Conservation (phyloP, 2,888 invertebrate genomes). For the Cantharis rustica region DNA sequence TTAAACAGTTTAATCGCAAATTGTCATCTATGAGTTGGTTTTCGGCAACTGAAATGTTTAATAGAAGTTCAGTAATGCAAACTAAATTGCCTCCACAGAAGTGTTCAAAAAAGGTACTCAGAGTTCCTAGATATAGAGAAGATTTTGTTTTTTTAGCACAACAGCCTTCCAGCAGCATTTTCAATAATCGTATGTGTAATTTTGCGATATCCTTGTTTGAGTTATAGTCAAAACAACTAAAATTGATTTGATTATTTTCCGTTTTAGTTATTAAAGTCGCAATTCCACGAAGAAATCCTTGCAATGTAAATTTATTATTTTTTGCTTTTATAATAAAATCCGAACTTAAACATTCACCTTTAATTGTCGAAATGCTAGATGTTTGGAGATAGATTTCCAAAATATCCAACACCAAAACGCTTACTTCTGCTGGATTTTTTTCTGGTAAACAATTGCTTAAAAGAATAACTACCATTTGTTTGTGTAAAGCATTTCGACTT, state of each 20-base stretch:
- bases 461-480: slow-evolving; percentile 54
- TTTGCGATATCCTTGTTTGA: slow-evolving; percentile 51
- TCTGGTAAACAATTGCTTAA: slow-evolving; percentile 56
- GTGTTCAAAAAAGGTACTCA: slow-evolving; percentile 58
- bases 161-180: slow-evolving; percentile 59
- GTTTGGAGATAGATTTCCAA: slow-evolving; percentile 56
- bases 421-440: slow-evolving; percentile 51
- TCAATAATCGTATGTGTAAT: slow-evolving; percentile 56
- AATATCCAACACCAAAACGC: slow-evolving; percentile 55
- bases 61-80: slow-evolving; percentile 62
- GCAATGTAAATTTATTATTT: slow-evolving; percentile 60
- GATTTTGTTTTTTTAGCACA: slow-evolving; percentile 48
- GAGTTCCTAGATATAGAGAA: slow-evolving; percentile 35
- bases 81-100: slow-evolving; percentile 54
- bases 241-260: slow-evolving; percentile 52
- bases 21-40: slow-evolving; percentile 46
- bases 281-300: slow-evolving; percentile 62
- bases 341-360: slow-evolving; percentile 47
- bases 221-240: slow-evolving; percentile 58
- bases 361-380: slow-evolving; percentile 51
- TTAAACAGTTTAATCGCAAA: slow-evolving; percentile 60
- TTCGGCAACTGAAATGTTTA: slow-evolving; percentile 59
- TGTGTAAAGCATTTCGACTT: slow-evolving; percentile 38
- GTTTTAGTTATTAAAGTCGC: slow-evolving; percentile 59
- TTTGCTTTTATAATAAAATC: slow-evolving; percentile 54